A percentile compares a stretch with the other conserved stretches of the same genome.
Conservation (phyloP, 2,888 invertebrate species). For the Cephalotes varians region DNA sequence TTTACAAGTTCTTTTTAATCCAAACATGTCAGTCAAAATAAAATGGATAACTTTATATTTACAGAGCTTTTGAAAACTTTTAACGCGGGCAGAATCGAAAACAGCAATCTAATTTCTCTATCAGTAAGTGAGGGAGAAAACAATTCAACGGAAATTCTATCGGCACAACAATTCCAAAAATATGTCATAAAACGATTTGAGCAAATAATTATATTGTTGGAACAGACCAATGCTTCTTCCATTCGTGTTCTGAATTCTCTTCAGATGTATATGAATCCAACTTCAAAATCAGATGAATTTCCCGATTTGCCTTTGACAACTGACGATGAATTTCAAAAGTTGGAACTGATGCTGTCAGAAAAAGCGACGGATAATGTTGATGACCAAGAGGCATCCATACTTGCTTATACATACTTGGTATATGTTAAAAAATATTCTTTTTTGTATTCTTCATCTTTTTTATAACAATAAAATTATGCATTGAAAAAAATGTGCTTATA, state of each 20-base stretch:
- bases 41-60: constrained; percentile 1
- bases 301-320: constrained; percentile 1
- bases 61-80: neutral
- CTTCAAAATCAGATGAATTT: constrained; percentile 10
- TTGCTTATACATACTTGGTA: constrained; percentile 2
- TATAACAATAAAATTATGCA: neutral
- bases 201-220: neutral
- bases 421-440: neutral
- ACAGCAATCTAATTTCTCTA: neutral
- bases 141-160: neutral
- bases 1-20: neutral
- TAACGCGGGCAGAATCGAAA: neutral
- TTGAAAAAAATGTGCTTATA: neutral
- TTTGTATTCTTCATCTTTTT: no score
- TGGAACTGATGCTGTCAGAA: constrained; percentile 10
- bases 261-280: constrained; percentile 2
- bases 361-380: neutral
- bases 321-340: neutral
- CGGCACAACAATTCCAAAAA: neutral
- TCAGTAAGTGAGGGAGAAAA: neutral
- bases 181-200: neutral
- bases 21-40: neutral
- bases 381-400: neutral
- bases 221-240: constrained; percentile 1
- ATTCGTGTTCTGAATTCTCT: constrained; percentile 3